Evolutionary conservation across 1,140 invertebrate genomes (phyloP).

Genomic region (Babylonia areolata): DNA sequence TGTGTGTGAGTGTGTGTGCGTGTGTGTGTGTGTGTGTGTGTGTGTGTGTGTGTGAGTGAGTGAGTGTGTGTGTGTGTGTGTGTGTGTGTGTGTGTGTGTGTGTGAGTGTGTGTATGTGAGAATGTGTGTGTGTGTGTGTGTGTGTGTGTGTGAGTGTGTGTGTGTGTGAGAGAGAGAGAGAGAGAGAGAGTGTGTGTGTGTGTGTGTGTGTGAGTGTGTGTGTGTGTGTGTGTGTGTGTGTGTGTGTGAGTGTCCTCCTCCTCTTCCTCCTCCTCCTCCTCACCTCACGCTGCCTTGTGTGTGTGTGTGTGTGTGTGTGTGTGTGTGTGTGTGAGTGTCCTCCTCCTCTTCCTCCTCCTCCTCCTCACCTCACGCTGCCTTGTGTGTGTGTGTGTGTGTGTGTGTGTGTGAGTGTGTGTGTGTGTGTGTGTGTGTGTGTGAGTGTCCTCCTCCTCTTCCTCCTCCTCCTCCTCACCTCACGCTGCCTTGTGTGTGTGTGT

Average conservation of each 20-base stretch:
- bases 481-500: too few relatives aligned
- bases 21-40: not conserved
- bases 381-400: not conserved
- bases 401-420: slow-evolving; percentile 4
- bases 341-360: too few relatives aligned
- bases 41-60: not conserved
- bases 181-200: not conserved
- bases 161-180: too few relatives aligned
- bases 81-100: too few relatives aligned
- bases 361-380: too few relatives aligned
- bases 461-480: not conserved
- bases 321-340: too few relatives aligned
- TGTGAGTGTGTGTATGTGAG: not conserved
- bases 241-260: not conserved
- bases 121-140: too few relatives aligned
- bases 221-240: not conserved
- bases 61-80: too few relatives aligned
- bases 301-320: too few relatives aligned
- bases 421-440: not conserved
- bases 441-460: not conserved
- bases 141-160: too few relatives aligned
- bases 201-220: slow-evolving; percentile 10
- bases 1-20: not conserved
- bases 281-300: too few relatives aligned
- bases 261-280: not conserved